Percentiles rank a stretch among this genome's conserved stretches.
Conservation (phyloP, 2,113 vertebrate species). For the Aspidoscelis tigris region DNA sequence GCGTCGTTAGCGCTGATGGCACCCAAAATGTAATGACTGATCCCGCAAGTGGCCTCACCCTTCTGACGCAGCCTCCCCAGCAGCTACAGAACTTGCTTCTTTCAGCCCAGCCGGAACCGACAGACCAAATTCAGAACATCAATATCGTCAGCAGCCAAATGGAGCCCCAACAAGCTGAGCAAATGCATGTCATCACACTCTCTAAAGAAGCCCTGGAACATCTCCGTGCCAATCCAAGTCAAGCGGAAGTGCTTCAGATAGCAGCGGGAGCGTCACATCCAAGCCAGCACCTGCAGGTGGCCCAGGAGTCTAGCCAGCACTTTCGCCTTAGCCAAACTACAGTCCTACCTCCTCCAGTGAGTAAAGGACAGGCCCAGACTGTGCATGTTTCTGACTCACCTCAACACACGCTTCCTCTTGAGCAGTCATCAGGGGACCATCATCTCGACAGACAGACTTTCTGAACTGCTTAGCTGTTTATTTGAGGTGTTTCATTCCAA, state of each 20-base stretch:
- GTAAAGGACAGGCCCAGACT: conserved; percentile 73
- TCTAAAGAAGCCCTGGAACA: conserved; percentile 91
- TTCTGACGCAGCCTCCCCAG: conserved; percentile 83
- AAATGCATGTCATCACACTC: conserved; percentile 93
- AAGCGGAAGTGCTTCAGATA: conserved; percentile 70
- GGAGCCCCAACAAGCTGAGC: conserved; percentile 78
- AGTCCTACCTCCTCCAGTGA: conserved; percentile 60
- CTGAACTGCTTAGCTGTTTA: conserved; percentile 60
- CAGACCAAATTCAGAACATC: conserved; percentile 83
- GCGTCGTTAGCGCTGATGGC: conserved; percentile 80
- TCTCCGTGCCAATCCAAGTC: conserved; percentile 83
- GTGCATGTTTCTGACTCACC: conserved; percentile 71
- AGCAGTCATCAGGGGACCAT: conserved; percentile 74
- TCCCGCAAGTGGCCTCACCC: conserved; percentile 78
- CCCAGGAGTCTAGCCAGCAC: conserved; percentile 67
- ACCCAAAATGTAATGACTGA: conserved; percentile 68
- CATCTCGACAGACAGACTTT: conserved; percentile 81
- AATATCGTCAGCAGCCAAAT: conserved; percentile 81
- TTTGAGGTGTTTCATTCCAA: conserved; percentile 47
- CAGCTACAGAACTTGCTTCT: conserved; percentile 85
- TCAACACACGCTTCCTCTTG: conserved; percentile 74
- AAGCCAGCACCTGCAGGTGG: conserved; percentile 74
- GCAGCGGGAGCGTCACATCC: conserved; percentile 53
- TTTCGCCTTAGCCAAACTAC: conserved; percentile 71
- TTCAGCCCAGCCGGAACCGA: conserved; percentile 78